A percentile compares a stretch with the other conserved stretches of the same genome.
These are phyloP conservation scores for Pipra filicauda DNA, from an alignment of 2,113 vertebrate genomes.

Conservation along the genomic window DNA sequence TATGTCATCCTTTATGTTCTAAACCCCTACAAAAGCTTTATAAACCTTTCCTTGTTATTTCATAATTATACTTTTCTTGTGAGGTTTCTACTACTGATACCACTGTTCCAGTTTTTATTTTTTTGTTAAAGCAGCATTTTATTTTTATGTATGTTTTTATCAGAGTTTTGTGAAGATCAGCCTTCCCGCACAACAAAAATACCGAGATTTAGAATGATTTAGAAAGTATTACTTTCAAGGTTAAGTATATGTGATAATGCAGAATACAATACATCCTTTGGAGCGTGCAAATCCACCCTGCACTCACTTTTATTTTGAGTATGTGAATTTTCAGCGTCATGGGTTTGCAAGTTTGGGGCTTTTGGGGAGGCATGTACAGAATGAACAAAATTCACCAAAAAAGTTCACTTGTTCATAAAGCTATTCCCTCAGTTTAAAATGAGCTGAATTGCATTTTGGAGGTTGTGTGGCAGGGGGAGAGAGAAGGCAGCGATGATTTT, in stretches of 20 bases:
- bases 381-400: neutral
- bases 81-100: neutral
- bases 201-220: neutral
- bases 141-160: neutral
- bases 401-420: neutral
- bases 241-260: neutral
- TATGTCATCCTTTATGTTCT: neutral
- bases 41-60: neutral
- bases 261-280: no score
- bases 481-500: neutral
- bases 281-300: fast-evolving
- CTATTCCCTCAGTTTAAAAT: neutral
- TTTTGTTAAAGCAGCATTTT: neutral
- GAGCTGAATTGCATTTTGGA: neutral
- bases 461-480: neutral
- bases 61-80: neutral
- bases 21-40: neutral
- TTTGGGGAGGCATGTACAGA: neutral
- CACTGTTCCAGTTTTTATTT: neutral
- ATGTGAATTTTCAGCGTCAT: neutral
- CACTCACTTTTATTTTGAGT: neutral
- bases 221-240: neutral
- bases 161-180: neutral
- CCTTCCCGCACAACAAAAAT: neutral
- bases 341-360: neutral